A percentile compares a stretch with the other conserved stretches of the same genome.
These are phyloP conservation scores for Physella acuta DNA, from an alignment of 1,140 invertebrate genomes.

Conservation along the genomic window DNA sequence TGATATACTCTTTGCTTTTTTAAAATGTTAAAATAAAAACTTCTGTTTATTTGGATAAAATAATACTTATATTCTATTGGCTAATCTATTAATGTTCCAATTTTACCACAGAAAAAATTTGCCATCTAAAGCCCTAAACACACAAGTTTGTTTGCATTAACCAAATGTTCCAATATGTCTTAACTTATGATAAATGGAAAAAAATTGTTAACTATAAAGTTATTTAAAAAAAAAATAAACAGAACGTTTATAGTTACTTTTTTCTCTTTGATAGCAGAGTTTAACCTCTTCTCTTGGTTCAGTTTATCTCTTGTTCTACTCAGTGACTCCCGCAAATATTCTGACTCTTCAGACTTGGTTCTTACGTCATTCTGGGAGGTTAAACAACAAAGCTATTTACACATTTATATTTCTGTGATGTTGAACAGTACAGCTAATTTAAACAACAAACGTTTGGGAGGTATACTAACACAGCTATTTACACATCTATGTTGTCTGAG, in stretches of 20 bases:
- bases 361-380: conserved; percentile 56
- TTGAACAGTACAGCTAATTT: too few species aligned
- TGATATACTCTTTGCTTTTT: too few species aligned
- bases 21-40: too few species aligned
- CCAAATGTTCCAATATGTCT: background rate
- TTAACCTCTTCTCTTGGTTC: conserved; percentile 58
- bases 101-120: background rate
- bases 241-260: conserved; percentile 40
- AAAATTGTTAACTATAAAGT: background rate
- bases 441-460: too few species aligned
- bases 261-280: conserved; percentile 58
- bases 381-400: too few species aligned
- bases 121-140: background rate
- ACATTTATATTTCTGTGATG: too few species aligned
- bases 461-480: too few species aligned
- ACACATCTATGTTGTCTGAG: too few species aligned
- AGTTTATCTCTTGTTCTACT: conserved; percentile 50
- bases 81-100: too few species aligned
- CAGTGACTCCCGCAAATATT: conserved; percentile 56
- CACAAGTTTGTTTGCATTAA: background rate
- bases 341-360: conserved; percentile 52
- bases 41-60: too few species aligned
- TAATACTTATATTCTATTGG: too few species aligned
- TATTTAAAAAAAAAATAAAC: background rate
- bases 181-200: background rate